These are phyloP conservation scores for Conops quadrifasciatus DNA, from an alignment of 2,888 invertebrate species.

Conservation along the genomic window DNA sequence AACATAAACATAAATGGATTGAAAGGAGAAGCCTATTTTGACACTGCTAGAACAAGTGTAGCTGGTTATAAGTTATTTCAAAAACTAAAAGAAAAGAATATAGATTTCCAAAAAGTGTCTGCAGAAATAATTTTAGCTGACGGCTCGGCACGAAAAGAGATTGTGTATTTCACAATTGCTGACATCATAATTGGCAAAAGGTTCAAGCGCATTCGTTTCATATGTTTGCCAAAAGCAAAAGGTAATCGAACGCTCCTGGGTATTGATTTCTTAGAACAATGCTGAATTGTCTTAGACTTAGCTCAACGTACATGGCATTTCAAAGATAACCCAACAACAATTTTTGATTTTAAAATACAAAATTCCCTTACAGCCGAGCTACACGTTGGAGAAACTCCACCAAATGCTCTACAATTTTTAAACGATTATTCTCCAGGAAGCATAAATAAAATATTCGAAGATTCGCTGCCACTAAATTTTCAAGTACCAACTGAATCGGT, in stretches of 20 bases:
- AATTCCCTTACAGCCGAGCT: too few relatives aligned
- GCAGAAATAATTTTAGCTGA: conserved; percentile 41
- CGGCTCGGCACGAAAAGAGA: conserved; percentile 30
- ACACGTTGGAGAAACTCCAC: too few relatives aligned
- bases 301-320: conserved; percentile 39
- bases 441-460: conserved; percentile 52
- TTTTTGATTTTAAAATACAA: conserved; percentile 25
- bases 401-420: too few relatives aligned
- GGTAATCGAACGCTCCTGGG: conserved; percentile 32
- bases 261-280: conserved; percentile 34
- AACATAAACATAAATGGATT: conserved; percentile 9
- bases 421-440: conserved; percentile 41
- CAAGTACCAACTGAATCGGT: conserved; percentile 49
- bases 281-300: conserved; percentile 32
- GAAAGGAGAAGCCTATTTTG: conserved; percentile 27
- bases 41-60: conserved; percentile 40
- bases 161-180: conserved; percentile 33
- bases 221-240: conserved; percentile 34
- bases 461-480: conserved; percentile 53
- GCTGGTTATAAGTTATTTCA: conserved; percentile 36
- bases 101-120: conserved; percentile 33
- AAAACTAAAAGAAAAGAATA: conserved; percentile 34
- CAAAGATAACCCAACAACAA: conserved; percentile 39
- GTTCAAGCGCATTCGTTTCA: conserved; percentile 42
- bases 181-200: conserved; percentile 36